Base-by-base conservation (phyloP, 2,888 invertebrate species). In the Trypoxylon attenuatum region DNA sequence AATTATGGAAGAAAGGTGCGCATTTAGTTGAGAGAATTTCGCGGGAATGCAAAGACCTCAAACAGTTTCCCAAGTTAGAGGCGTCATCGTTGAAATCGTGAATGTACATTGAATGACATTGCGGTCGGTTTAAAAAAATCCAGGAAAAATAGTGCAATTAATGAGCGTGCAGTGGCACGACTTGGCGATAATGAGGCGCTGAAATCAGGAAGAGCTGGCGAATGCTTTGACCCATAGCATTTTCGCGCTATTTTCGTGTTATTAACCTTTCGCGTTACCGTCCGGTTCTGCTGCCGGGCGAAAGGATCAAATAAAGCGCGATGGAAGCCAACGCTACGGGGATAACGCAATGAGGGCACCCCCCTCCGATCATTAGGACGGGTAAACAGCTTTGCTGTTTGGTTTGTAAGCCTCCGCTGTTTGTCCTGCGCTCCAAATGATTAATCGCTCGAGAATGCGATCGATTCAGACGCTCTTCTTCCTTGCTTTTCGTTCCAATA, bases 201-300 rank as follows among this genome's bases (percentile, higher is more conserved):
- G 45, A 19, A 27, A 16, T 22, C 57, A 41, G 18, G 43, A 27
- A 27, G 5, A 10, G 43, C 45, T 50, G 46, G 54, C 42, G 54
- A 42, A 46, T 46, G 27, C 15, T 25, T 53, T 45, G 49, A 38
- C 22, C 33, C 25, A 10, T 25, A n/a, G 15, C 43, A 49, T 45
- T 64, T 57, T 66, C 51, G 18, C 49, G 23, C 64, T 67, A 54
- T 64, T 67, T 67, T 64, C 46, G 47, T 54, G 51, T 59, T 64
- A 46, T 51, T 55, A 65, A 59, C 47, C 46, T 33, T 43, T 8
- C 13, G 29, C 2, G 8, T 39, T 21, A 13, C 29, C 4, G 58
- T n/a, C n/a, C n/a, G n/a, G n/a, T n/a, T n/a, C 19, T 42, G 15
- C 16, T 21, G 33, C 2, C n/a, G 15, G 16, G 22, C 18, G 33